phyloP scores from a whole-genome alignment of 1,140 invertebrate species.

The Apis laboriosa region DNA sequence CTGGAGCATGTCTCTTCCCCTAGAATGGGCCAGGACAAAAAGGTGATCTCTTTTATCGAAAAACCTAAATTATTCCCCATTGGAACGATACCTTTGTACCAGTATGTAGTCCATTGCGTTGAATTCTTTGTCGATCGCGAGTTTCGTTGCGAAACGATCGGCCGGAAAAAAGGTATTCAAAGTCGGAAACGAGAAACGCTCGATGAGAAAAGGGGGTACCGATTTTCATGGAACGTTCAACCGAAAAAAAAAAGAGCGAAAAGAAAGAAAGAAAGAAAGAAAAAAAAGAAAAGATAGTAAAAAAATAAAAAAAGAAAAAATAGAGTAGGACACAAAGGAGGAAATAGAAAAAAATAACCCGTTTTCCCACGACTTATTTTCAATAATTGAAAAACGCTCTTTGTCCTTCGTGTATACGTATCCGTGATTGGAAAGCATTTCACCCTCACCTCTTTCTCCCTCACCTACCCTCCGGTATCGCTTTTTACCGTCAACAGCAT shows the following conservation, averaged over 20 bases:
- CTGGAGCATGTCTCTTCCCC: neutral
- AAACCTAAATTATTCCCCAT: slow-evolving; percentile 41
- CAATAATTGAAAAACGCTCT: slow-evolving; percentile 30
- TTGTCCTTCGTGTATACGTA: neutral
- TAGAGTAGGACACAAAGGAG: too few relatives aligned
- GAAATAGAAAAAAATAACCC: neutral
- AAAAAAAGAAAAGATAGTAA: too few relatives aligned
- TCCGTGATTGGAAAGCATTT: slow-evolving; percentile 7
- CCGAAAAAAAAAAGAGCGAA: neutral
- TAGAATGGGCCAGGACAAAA: slow-evolving; percentile 25
- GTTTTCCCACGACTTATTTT: slow-evolving; percentile 21
- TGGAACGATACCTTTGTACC: too few relatives aligned
- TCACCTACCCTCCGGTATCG: neutral
- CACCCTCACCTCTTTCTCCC: too few relatives aligned
- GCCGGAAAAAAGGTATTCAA: neutral
- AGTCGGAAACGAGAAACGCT: neutral
- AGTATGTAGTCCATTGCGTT: neutral
- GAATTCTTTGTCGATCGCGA: neutral
- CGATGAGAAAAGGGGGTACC: neutral
- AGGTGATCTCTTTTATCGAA: slow-evolving; percentile 24
- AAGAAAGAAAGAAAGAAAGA: neutral
- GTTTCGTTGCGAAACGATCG: slow-evolving; percentile 9
- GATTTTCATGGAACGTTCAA: neutral
- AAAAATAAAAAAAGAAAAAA: neutral
- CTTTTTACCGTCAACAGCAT: slow-evolving; percentile 8